phyloP scores from a whole-genome alignment of 2,113 vertebrate genomes.

The Argyrosomus japonicus region DNA sequence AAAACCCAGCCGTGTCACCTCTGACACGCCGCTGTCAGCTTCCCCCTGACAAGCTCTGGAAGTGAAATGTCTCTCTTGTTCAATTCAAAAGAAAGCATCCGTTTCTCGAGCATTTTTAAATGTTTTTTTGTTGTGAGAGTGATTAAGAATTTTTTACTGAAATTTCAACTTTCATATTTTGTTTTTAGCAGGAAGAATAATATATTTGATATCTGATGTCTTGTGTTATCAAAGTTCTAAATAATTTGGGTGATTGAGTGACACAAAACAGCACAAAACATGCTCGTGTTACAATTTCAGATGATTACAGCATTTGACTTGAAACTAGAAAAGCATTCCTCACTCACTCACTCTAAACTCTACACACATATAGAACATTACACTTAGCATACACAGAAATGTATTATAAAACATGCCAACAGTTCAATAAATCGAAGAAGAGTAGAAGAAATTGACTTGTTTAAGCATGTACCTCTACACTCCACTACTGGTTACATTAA shows the following conservation, averaged over 20 bases:
- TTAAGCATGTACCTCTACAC: neutral
- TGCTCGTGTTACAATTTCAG: constrained; percentile 26
- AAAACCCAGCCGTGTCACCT: constrained; percentile 73
- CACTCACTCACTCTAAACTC: neutral
- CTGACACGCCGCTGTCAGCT: constrained; percentile 70
- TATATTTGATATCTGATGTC: constrained; percentile 47
- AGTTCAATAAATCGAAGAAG: neutral
- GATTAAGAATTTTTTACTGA: constrained; percentile 31
- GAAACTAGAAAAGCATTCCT: constrained; percentile 6
- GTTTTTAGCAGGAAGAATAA: constrained; percentile 28
- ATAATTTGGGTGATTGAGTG: constrained; percentile 56
- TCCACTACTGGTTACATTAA: neutral
- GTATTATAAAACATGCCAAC: neutral
- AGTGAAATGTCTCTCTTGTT: constrained; percentile 63
- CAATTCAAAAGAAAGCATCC: constrained; percentile 39
- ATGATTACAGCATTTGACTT: constrained; percentile 26
- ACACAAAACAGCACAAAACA: constrained; percentile 6
- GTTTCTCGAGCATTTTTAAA: constrained; percentile 45
- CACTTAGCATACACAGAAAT: neutral
- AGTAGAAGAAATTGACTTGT: too few relatives aligned
- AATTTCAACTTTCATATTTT: constrained; percentile 32
- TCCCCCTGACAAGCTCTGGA: constrained; percentile 60
- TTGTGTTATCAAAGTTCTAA: constrained; percentile 42
- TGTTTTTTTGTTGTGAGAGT: constrained; percentile 48
- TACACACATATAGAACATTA: neutral